Evolutionary conservation across 2,888 invertebrate genomes (phyloP).

Genomic region (Drosophila kuntzei): DNA sequence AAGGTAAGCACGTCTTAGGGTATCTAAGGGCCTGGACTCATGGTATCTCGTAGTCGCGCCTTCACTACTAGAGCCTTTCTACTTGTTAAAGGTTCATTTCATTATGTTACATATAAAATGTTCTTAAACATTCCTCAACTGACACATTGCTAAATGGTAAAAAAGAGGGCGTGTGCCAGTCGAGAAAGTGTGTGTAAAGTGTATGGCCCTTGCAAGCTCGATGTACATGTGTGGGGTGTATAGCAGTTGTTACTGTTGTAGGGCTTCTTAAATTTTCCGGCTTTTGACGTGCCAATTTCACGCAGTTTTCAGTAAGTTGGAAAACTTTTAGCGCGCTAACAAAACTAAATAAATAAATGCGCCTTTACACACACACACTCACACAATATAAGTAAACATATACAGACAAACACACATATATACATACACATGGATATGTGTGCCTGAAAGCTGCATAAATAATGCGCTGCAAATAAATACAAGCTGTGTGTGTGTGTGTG

Average conservation of each 20-base stretch:
- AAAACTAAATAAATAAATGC: conserved; percentile 78
- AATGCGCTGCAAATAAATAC: conserved; percentile 56
- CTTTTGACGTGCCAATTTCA: conserved; percentile 76
- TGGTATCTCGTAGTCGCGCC: background rate
- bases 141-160: background rate
- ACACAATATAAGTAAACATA: conserved; percentile 61
- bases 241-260: conserved; percentile 17
- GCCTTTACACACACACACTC: conserved; percentile 34
- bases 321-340: conserved; percentile 60
- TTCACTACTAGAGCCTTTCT: too few species aligned
- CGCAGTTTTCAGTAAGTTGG: conserved; percentile 60
- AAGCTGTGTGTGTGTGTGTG: conserved; percentile 41
- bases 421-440: conserved; percentile 20
- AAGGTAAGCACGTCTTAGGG: too few species aligned
- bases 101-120: conserved; percentile 33
- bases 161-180: conserved; percentile 22
- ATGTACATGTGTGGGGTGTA: conserved; percentile 8
- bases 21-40: background rate
- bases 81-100: conserved; percentile 1
- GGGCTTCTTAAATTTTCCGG: conserved; percentile 66
- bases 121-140: conserved; percentile 20
- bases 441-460: conserved; percentile 50
- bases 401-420: conserved; percentile 27
- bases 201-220: conserved; percentile 10
- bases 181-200: conserved; percentile 14